Conservation (phyloP, 2,888 invertebrate species). For the Gari tellinella region DNA sequence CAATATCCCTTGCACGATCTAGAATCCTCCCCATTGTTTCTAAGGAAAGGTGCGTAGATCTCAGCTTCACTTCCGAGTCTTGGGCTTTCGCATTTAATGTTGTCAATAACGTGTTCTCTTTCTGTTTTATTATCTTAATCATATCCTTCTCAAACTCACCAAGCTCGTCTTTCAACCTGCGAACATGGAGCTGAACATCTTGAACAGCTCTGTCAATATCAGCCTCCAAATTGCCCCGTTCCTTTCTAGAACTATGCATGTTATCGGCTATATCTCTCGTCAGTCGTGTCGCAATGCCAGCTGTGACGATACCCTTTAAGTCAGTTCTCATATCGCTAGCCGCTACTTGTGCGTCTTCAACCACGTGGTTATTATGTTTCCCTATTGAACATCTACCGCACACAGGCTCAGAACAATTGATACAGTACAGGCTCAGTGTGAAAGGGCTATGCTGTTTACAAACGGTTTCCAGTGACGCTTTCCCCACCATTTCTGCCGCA, state of each 20-base stretch:
- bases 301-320: constrained; percentile 12
- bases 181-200: constrained; percentile 38
- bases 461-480: constrained; percentile 6
- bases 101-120: constrained; percentile 21
- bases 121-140: constrained; percentile 38
- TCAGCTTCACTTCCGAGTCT: constrained; percentile 36
- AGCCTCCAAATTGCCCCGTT: constrained; percentile 18
- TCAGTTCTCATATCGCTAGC: constrained; percentile 40
- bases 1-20: constrained; percentile 44
- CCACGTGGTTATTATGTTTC: constrained; percentile 46
- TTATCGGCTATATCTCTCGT: constrained; percentile 33
- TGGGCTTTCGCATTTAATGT: constrained; percentile 34
- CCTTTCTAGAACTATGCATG: constrained; percentile 24
- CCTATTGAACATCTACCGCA: constrained; percentile 52
- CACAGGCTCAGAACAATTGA: constrained; percentile 47
- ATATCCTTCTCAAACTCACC: constrained; percentile 38
- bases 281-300: constrained; percentile 11
- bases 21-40: constrained; percentile 37
- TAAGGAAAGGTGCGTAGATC: constrained; percentile 26
- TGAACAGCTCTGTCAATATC: constrained; percentile 35
- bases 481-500: constrained; percentile 37
- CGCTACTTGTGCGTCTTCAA: constrained; percentile 35
- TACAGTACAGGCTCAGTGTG: constrained; percentile 45
- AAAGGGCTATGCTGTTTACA: constrained; percentile 51
- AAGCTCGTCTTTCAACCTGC: constrained; percentile 41